phyloP scores from a whole-genome alignment of 2,888 invertebrate genomes.

The Myopa testacea region DNA sequence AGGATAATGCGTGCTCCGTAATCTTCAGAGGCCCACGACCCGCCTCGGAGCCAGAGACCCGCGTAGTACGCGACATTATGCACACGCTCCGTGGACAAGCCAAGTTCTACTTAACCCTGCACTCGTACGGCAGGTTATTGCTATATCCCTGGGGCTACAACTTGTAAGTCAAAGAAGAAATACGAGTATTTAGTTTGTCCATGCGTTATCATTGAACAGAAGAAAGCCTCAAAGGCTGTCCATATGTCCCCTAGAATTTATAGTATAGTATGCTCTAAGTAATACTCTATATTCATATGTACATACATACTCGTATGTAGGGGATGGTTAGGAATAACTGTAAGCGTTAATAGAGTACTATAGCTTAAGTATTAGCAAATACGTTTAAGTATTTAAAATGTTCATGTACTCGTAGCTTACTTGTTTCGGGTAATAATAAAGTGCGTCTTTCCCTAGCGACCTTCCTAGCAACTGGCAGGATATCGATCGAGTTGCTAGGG shows the following conservation, averaged over 20 bases:
- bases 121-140: constrained; percentile 77
- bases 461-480: constrained; percentile 67
- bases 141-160: constrained; percentile 75
- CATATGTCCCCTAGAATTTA: too few species aligned
- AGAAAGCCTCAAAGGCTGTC: too few species aligned
- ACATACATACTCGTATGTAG: too few species aligned
- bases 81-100: constrained; percentile 66
- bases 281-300: too few species aligned
- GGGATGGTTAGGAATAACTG: too few species aligned
- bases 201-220: too few species aligned
- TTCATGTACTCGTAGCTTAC: too few species aligned
- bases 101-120: constrained; percentile 76
- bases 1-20: constrained; percentile 69
- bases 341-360: too few species aligned
- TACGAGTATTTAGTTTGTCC: background rate
- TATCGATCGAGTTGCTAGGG: constrained; percentile 64
- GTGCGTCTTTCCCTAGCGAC: constrained; percentile 47
- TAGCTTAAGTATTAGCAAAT: too few species aligned
- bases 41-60: constrained; percentile 77
- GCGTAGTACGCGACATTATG: constrained; percentile 71
- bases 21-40: constrained; percentile 72
- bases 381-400: too few species aligned
- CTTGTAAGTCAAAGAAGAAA: constrained; percentile 55
- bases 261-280: too few species aligned
- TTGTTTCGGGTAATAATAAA: background rate